Evolutionary conservation across 2,888 invertebrate genomes (phyloP).

Genomic region (Agrochola lychnidis): DNA sequence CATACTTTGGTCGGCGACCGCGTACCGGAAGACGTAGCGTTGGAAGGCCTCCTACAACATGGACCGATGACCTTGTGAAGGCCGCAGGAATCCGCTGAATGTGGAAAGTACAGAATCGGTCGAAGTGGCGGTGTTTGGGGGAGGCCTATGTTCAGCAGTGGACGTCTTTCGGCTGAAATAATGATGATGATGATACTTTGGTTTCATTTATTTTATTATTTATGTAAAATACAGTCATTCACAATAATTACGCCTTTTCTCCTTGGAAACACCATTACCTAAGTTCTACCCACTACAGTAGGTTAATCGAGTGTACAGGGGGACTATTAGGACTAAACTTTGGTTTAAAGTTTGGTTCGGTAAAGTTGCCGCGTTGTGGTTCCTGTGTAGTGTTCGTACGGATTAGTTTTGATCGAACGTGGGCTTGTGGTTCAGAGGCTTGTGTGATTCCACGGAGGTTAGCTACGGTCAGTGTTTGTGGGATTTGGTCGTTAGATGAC

Average conservation of each 20-base stretch:
- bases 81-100: no score
- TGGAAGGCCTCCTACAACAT: no score
- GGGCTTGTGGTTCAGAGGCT: slow-evolving; percentile 27
- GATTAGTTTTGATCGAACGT: slow-evolving; percentile 57
- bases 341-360: slow-evolving; percentile 39
- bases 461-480: slow-evolving; percentile 8
- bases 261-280: background rate
- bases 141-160: no score
- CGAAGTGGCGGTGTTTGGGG: no score
- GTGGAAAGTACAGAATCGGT: no score
- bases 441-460: slow-evolving; percentile 28
- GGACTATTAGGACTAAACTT: slow-evolving; percentile 50
- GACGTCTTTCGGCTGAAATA: no score
- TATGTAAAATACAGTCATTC: background rate
- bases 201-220: background rate
- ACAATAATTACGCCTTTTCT: background rate
- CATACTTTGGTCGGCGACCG: background rate
- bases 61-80: no score
- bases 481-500: slow-evolving; percentile 14
- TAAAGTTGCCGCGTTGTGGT: slow-evolving; percentile 44
- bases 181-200: no score
- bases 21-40: no score
- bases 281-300: slow-evolving; percentile 36
- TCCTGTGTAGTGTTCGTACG: slow-evolving; percentile 10
- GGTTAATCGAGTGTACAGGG: slow-evolving; percentile 51